phyloP scores from a whole-genome alignment of 1,140 invertebrate species.

The Drosophila nigrodunni region DNA sequence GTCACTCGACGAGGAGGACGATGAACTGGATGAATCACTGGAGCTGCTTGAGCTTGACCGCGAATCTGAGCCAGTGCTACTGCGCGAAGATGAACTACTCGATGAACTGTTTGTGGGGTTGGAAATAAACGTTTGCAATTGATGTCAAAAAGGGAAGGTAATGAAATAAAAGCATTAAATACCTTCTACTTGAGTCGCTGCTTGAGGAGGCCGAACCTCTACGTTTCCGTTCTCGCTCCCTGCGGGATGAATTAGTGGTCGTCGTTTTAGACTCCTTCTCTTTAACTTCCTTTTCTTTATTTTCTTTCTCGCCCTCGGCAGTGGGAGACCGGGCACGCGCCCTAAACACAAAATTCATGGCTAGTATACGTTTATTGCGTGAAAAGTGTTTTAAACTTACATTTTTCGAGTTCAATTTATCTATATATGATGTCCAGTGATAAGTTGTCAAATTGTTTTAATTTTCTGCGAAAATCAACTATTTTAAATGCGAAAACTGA shows the following conservation, averaged over 20 bases:
- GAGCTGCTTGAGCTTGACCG: conserved; percentile 91
- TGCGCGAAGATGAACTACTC: conserved; percentile 89
- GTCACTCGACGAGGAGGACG: conserved; percentile 86
- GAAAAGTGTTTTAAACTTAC: conserved; percentile 20
- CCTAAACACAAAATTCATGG: conserved; percentile 43
- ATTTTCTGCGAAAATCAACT: conserved; percentile 12
- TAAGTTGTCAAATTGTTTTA: conserved; percentile 18
- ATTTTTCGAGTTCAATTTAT: conserved; percentile 19
- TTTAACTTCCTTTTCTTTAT: conserved; percentile 74
- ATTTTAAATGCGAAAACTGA: conserved; percentile 27
- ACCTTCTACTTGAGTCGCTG: conserved; percentile 91
- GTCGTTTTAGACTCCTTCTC: conserved; percentile 70
- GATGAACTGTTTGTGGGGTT: conserved; percentile 61
- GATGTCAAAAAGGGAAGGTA: conserved; percentile 7
- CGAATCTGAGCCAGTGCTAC: conserved; percentile 91
- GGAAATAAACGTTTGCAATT: conserved; percentile 25
- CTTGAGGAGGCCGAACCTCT: conserved; percentile 89
- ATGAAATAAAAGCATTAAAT: conserved; percentile 11
- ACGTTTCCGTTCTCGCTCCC: conserved; percentile 79
- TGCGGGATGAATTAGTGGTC: conserved; percentile 69
- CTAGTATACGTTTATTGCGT: not conserved
- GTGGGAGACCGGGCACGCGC: conserved; percentile 77
- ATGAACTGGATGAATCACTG: conserved; percentile 87
- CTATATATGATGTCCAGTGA: not conserved
- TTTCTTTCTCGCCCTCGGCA: conserved; percentile 70